Percentiles rank a stretch among this genome's conserved stretches.
Conservation (phyloP, 2,888 invertebrate genomes). For the Deroplatys truncata region DNA sequence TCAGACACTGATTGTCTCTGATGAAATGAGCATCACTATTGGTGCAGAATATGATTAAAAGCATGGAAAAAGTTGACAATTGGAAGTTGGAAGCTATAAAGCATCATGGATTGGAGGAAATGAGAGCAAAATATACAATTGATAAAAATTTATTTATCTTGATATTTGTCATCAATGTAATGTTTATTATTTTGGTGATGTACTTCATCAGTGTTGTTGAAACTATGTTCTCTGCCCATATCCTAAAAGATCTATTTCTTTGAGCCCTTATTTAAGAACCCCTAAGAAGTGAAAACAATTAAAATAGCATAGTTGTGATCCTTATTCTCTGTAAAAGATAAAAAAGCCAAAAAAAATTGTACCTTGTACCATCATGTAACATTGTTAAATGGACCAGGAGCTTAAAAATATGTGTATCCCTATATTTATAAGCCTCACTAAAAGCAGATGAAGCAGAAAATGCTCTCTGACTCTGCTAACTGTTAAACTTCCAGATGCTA, state of each 20-base stretch:
- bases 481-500: background rate
- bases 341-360: background rate
- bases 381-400: background rate
- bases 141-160: background rate
- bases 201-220: background rate
- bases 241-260: background rate
- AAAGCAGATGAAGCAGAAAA: background rate
- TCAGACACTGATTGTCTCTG: constrained; percentile 79
- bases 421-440: background rate
- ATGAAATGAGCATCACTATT: constrained; percentile 90
- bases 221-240: background rate
- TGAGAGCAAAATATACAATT: background rate
- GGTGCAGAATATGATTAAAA: constrained; percentile 90
- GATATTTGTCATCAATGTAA: background rate
- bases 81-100: no score
- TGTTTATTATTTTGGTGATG: background rate
- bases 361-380: background rate
- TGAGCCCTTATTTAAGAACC: background rate
- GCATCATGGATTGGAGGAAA: background rate
- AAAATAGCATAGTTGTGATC: background rate
- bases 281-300: background rate
- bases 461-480: background rate
- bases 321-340: background rate
- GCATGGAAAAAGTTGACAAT: background rate
- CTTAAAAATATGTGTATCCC: background rate